A percentile compares a stretch with the other conserved stretches of the same genome.
phyloP scores from a whole-genome alignment of 2,113 vertebrate species.

The Trachemys scripta region DNA sequence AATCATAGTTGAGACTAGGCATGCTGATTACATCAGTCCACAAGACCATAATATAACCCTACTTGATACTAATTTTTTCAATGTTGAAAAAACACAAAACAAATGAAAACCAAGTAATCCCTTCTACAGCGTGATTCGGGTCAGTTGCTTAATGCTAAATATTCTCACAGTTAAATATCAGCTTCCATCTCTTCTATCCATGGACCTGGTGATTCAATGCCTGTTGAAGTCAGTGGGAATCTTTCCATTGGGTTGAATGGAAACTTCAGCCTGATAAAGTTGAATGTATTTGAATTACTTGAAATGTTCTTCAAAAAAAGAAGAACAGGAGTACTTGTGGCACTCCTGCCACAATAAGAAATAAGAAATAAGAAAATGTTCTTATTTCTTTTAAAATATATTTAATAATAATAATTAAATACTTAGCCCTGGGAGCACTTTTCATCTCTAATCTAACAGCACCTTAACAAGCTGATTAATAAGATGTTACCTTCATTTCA shows the following conservation, averaged over 20 bases:
- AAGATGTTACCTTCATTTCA: not conserved
- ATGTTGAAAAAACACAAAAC: not conserved
- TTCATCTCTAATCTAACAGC: not conserved
- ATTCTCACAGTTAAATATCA: not conserved
- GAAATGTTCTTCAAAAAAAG: not conserved
- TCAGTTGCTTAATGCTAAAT: not conserved
- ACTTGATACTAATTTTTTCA: not conserved
- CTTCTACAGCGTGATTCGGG: not conserved
- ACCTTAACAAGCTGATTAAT: not conserved
- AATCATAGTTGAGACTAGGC: not conserved
- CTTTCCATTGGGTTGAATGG: not conserved
- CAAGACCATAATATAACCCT: not conserved
- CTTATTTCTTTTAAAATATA: not conserved
- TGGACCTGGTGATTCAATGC: not conserved
- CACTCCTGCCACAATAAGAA: too few relatives aligned
- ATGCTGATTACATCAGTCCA: not conserved
- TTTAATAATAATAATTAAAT: not conserved
- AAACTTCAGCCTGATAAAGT: not conserved
- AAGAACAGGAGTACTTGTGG: too few relatives aligned
- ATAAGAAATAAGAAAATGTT: too few relatives aligned
- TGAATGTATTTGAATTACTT: not conserved
- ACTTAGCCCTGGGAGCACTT: not conserved
- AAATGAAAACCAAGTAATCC: not conserved
- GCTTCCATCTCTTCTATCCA: not conserved
- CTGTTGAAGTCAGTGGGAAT: not conserved